Evolutionary conservation across 2,113 vertebrate genomes (phyloP), one percentile per base, ranked within the genome.

Genomic region (Tonatia bakeri): DNA sequence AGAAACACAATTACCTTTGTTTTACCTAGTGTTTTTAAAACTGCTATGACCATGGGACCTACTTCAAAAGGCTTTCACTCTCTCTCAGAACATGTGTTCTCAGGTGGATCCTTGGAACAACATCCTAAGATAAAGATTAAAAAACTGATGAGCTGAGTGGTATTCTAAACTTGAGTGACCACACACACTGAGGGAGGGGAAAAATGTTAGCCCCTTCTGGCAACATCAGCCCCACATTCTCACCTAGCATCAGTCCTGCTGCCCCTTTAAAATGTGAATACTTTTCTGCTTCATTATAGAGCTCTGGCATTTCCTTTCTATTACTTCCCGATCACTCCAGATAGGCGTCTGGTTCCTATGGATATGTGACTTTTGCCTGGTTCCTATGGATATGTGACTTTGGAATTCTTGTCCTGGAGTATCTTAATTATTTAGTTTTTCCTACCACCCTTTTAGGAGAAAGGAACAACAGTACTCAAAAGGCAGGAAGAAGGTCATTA

Each of bases 381-480:
- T 52, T 82, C 22, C 33, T 75, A 20, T 4, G n/a, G 43, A 36
- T 40, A 77, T 19, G 11, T 56, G 61, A 67, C 15, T 72, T 65
- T 47, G 61, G 45, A 85, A 90, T 76, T 91, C 22, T 38, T 76
- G 24, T n/a, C 31, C 54, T 75, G 54, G 9, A n/a, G n/a, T 65
- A 26, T 79, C 20, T 70, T 83, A 69, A 36, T 91, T 80, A 77
- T 88, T 81, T 16, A 52, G 38, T 17, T 73, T 24, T 91, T 31
- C 15, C 85, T 77, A 69, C 2, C 33, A 70, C 12, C n/a, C 26
- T 43, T 59, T 90, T 10, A 59, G 69, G 36, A 95, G 31, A 73
- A 67, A 94, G 20, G 17, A 72, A 94, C 15, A 24, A 1, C 59
- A 36, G 7, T 15, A 64, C 43, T 79, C 28, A 54, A 89, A 73